Evolutionary conservation across 2,888 invertebrate genomes (phyloP).

Genomic region (Eledona agricola): DNA sequence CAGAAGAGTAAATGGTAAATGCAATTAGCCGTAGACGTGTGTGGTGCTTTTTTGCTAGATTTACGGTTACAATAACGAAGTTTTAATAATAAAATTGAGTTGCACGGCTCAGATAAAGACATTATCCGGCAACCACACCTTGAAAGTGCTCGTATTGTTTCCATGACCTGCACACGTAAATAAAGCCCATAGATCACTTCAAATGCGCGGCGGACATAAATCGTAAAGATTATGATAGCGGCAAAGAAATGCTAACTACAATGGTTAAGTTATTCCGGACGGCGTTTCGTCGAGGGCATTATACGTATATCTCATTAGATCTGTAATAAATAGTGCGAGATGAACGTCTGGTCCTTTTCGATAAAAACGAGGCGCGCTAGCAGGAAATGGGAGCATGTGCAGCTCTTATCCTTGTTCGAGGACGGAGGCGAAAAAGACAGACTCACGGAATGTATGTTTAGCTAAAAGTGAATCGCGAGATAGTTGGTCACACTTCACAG

Average conservation of each 20-base stretch:
- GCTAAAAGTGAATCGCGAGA: conserved; percentile 39
- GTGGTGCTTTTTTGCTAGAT: conserved; percentile 4
- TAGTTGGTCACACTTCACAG: conserved; percentile 49
- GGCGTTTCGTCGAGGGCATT: conserved; percentile 8
- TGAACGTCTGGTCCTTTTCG: conserved; percentile 24
- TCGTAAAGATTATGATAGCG: conserved; percentile 31
- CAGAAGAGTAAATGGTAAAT: too few species aligned
- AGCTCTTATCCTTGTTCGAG: conserved; percentile 31
- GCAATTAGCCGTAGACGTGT: too few species aligned
- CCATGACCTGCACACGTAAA: conserved; percentile 32
- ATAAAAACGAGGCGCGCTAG: conserved; percentile 21
- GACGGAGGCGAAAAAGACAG: conserved; percentile 28
- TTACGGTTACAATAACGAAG: conserved; percentile 13
- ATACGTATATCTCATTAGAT: conserved; percentile 25
- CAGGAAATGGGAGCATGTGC: conserved; percentile 31
- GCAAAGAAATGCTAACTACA: too few species aligned
- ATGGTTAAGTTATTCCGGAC: conserved; percentile 37
- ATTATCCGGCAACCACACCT: conserved; percentile 26
- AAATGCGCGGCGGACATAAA: conserved; percentile 34
- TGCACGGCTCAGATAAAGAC: conserved; percentile 24
- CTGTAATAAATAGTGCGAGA: conserved; percentile 22
- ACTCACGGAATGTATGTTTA: conserved; percentile 37
- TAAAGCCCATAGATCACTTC: conserved; percentile 32
- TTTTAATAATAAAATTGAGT: conserved; percentile 21
- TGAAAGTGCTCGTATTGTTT: conserved; percentile 30